Evolutionary conservation across 1,140 invertebrate species (phyloP), one percentile per base, ranked within the genome.

Genomic region (Bombus waltoni): DNA sequence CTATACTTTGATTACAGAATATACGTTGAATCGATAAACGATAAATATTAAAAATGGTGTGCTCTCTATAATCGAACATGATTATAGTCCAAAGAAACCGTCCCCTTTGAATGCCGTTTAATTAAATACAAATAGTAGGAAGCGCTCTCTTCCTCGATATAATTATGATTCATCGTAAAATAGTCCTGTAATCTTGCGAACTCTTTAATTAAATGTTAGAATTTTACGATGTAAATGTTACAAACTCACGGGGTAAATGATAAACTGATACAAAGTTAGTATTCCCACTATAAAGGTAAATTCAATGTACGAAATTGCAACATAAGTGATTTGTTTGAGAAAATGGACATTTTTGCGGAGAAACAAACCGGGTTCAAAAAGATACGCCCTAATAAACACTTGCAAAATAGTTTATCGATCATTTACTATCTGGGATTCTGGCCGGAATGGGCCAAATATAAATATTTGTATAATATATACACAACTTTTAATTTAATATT

Each of bases 361-460:
- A n/a, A 76, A 42, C 10, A n/a, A 74, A 73, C 57, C 9, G 81
- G 40, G 3, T 4, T 80, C 32, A 83, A 32, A 47, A 71, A 82
- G 10, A 82, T 92, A 0, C 70, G 44, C 38, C 85, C 92, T 3
- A 91, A 94, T 85, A 87, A 90, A 73, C 91, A 93, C 35, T 73
- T 94, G 0, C 74, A 78, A 65, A 68, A 91, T 44, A 89, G 89
- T 53, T 40, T 93, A 3, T 77, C 65, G 22, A 85, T 94, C n/a
- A 81, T 92, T 40, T 86, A 88, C 65, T 93, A 88, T 35, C 74
- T 93, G 44, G 93, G 93, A 18, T 92, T 90, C 2, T 94, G 93
- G 93, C 82, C 92, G 0, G 87, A 86, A 28, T 9, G 35, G 6
- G 65, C 71, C n/a, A 86, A 72, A 11, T 84, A 84, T 9, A 81